Percentiles rank a stretch among this genome's conserved stretches.
phyloP scores from a whole-genome alignment of 2,797 vertebrate species.

The Otolemur crassicaudatus region DNA sequence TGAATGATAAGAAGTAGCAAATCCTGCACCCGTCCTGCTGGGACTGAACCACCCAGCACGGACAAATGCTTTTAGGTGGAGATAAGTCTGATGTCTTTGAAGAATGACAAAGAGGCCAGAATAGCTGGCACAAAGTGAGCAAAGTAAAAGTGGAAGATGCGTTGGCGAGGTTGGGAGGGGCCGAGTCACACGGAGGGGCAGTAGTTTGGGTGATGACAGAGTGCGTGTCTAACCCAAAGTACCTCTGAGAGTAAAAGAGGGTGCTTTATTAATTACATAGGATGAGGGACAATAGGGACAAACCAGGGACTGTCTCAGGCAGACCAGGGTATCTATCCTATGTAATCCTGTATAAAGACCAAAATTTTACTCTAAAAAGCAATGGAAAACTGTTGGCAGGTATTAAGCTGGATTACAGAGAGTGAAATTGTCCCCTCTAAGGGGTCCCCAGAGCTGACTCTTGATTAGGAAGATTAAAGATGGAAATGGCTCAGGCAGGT shows the following conservation, averaged over 20 bases:
- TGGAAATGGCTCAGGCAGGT: neutral
- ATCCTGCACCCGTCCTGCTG: neutral
- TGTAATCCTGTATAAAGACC: neutral
- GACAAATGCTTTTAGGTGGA: neutral
- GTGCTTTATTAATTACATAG: neutral
- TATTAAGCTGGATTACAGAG: neutral
- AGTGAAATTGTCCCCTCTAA: conserved; percentile 25
- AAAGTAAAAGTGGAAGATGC: neutral
- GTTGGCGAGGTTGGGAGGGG: neutral
- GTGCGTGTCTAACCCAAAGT: neutral
- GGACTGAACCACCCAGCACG: neutral
- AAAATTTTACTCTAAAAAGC: neutral
- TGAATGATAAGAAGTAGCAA: conserved; percentile 26
- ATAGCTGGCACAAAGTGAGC: neutral
- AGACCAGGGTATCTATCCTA: neutral
- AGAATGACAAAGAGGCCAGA: neutral
- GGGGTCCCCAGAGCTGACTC: neutral
- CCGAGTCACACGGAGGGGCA: neutral
- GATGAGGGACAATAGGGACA: neutral
- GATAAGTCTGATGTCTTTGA: neutral
- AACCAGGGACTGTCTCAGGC: neutral
- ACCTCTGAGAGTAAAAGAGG: neutral
- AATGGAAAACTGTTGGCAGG: neutral
- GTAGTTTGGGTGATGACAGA: neutral
- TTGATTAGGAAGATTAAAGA: conserved; percentile 5